Conservation (phyloP, 2,113 vertebrate genomes). For the Anarrhichthys ocellatus region DNA sequence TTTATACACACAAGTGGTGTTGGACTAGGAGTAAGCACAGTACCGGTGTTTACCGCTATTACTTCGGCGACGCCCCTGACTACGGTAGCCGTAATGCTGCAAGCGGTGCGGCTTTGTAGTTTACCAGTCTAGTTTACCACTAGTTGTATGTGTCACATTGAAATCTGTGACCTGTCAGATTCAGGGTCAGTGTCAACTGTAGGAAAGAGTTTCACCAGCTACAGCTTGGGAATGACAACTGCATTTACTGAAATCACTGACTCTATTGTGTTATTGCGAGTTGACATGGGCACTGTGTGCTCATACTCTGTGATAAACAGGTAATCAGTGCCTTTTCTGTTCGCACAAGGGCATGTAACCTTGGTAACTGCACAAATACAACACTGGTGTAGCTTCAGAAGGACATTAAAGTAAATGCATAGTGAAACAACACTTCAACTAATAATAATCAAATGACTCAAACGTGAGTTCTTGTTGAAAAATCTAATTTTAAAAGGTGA, state of each 20-base stretch:
- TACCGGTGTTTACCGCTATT: too few species aligned
- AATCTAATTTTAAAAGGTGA: background rate
- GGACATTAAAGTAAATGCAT: background rate
- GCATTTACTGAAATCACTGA: background rate
- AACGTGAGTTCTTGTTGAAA: background rate
- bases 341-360: background rate
- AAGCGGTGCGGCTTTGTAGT: too few species aligned
- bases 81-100: too few species aligned
- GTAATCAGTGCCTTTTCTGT: background rate
- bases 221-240: background rate
- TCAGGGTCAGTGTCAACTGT: background rate
- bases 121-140: too few species aligned
- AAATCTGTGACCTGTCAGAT: conserved; percentile 18
- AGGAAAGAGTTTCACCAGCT: background rate
- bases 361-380: background rate
- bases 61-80: too few species aligned
- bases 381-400: background rate
- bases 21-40: too few species aligned
- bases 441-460: background rate
- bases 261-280: background rate
- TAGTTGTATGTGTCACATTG: background rate
- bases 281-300: background rate
- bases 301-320: background rate
- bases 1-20: too few species aligned
- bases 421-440: background rate